Base-by-base conservation (phyloP, 2,797 vertebrate genomes). In the Zenarchopterus dispar region DNA sequence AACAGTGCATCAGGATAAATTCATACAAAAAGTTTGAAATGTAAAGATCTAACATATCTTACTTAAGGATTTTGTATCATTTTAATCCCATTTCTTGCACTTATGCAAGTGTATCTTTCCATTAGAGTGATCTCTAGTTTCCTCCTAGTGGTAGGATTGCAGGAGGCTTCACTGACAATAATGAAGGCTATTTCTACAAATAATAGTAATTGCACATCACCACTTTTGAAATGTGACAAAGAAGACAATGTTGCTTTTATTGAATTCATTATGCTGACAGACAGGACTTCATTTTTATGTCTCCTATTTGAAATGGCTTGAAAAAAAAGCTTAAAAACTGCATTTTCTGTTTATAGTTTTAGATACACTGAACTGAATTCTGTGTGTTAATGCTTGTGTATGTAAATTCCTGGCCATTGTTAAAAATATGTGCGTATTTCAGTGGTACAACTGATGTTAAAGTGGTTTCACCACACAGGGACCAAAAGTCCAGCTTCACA, bases 131-230 rank as follows among this genome's bases (percentile, higher is more conserved):
- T 67, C 76, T 53, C 60, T 73, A 76, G 80, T 60, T 28, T 64
- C 44, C 60, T 78, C 67, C 26, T 54, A 41, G 49, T 46, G 56
- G 67, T 72, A 53, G n/a, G 36, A 78, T 62, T 33, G 42, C 66
- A 81, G 75, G 73, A 80, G 80, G 70, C 76, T 68, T 82, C 57
- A 52, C 64, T 74, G 76, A 77, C 88, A 77, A 85, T 83, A 88
- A 90, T 88, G 80, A 90, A 80, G 85, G 83, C 84, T 75, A 84
- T 90, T 91, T 91, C 86, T 78, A 85, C 84, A 88, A 91, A 92
- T 92, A 91, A 86, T 84, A 66, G 83, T 90, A 92, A 93, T 93
- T 92, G 91, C 88, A 87, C 74, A 85, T 89, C 90, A 91, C 63
- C 43, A 66, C 85, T 80, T 88, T 87, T 86, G 79, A 92, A 86